Conservation (phyloP, 2,113 vertebrate genomes). For the Anoplopoma fimbria region DNA sequence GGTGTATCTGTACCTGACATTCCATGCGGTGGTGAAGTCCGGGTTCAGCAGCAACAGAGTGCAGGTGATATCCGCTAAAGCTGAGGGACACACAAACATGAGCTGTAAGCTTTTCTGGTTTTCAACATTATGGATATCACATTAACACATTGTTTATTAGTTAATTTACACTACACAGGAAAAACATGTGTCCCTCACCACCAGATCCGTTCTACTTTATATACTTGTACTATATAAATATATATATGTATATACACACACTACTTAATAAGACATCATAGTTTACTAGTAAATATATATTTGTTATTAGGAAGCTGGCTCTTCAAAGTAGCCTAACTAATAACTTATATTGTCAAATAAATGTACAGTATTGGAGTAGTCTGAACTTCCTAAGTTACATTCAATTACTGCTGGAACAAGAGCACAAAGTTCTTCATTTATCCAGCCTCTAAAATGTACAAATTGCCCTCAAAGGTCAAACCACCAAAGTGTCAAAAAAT, state of each 20-base stretch:
- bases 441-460: no score
- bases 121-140: background rate
- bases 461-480: no score
- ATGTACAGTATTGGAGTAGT: no score
- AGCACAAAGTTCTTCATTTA: no score
- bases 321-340: background rate
- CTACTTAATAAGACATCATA: background rate
- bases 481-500: no score
- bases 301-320: background rate
- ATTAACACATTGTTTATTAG: background rate
- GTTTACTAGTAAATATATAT: background rate
- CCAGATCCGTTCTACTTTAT: background rate
- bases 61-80: constrained; percentile 93
- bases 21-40: constrained; percentile 98
- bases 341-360: no score
- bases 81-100: constrained; percentile 77
- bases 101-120: background rate
- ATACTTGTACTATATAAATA: no score
- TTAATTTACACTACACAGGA: background rate
- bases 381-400: no score
- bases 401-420: no score
- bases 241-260: no score
- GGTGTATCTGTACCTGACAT: constrained; percentile 89
- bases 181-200: background rate
- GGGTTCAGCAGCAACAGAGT: constrained; percentile 95